These are phyloP conservation scores for Nemurella pictetii DNA, from an alignment of 2,888 invertebrate genomes.

Conservation along the genomic window DNA sequence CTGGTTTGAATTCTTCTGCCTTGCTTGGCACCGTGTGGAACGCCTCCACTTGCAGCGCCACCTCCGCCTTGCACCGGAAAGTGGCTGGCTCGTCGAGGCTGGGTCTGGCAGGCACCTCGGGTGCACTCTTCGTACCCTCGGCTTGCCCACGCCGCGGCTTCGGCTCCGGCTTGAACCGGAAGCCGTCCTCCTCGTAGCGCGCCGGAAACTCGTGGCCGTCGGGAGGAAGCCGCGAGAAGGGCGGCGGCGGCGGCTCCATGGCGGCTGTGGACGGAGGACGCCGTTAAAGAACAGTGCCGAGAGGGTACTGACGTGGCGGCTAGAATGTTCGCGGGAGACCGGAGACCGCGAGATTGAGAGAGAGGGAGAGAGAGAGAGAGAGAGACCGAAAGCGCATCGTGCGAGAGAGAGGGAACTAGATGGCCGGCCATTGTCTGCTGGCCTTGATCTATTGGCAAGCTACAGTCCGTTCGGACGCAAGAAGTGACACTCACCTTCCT, in stretches of 20 bases:
- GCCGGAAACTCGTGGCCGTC: conserved; percentile 81
- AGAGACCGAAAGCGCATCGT: background rate
- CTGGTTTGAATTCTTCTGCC: background rate
- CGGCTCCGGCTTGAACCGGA: conserved; percentile 26
- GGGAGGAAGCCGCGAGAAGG: conserved; percentile 72
- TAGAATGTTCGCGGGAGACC: background rate
- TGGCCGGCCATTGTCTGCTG: background rate
- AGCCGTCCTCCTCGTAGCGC: conserved; percentile 62
- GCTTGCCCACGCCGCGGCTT: background rate
- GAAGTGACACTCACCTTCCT: background rate
- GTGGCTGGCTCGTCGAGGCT: background rate
- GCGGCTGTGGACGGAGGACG: background rate
- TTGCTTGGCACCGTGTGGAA: background rate
- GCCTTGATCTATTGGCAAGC: background rate
- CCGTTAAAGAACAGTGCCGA: background rate
- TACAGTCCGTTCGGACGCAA: background rate
- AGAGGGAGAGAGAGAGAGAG: background rate
- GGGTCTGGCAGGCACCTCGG: background rate
- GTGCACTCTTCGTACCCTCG: background rate
- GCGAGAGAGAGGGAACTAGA: conserved; percentile 22
- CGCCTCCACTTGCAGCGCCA: background rate
- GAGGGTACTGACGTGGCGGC: background rate
- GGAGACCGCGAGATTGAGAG: background rate
- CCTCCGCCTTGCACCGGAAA: background rate
- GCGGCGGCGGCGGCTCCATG: conserved; percentile 46